Base-by-base conservation (phyloP, 2,888 invertebrate genomes). In the Scaptomyza reducta region DNA sequence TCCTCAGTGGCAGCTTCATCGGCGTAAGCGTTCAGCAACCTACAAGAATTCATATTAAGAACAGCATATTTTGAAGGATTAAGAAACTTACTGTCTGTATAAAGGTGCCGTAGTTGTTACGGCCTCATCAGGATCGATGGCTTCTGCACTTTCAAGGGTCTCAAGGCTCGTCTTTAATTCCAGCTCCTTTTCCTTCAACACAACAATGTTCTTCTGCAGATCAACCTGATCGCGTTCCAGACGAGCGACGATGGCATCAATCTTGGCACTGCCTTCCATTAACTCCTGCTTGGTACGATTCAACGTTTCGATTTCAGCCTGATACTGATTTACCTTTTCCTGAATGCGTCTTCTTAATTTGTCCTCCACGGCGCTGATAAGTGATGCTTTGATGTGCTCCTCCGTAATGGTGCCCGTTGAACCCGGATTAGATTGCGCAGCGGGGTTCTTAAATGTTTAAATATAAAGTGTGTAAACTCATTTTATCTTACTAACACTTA, bases 1-100 rank as follows among this genome's bases (percentile, higher is more conserved):
- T 99, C 99, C 93, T 99, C 99, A 55, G 97, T 94, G 14, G 99
- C 98, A 70, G 99, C 98, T 93, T 99, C 99, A 92, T 99, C 98
- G 51, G 98, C 98, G 93, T 97, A 99, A 44, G 98, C 96, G 92
- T 96, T 97, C 68, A 99, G 92, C 89, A 99, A 94, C 90, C 96
- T 96, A 86, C 2, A 92, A 25, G 40, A 18, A 0, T 1, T 2
- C 14, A 3, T 0, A 31, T 51, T 14, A 27, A 1, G 7, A 4
- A 46, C 2, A 3, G 3, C 7, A 11, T 5, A 16, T 1, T 13
- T 18, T 42, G 18, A 29, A 46, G 22, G 1, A 25, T 16, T 1
- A n/a, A 11, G n/a, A 5, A 63, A 82, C 95, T 93, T 91, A 97
- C 96, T 99, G 99, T 92, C 97, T 97, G 90, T 98, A 98, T 47